Conservation (phyloP, 2,888 invertebrate genomes). For the Athripsodes cinereus region DNA sequence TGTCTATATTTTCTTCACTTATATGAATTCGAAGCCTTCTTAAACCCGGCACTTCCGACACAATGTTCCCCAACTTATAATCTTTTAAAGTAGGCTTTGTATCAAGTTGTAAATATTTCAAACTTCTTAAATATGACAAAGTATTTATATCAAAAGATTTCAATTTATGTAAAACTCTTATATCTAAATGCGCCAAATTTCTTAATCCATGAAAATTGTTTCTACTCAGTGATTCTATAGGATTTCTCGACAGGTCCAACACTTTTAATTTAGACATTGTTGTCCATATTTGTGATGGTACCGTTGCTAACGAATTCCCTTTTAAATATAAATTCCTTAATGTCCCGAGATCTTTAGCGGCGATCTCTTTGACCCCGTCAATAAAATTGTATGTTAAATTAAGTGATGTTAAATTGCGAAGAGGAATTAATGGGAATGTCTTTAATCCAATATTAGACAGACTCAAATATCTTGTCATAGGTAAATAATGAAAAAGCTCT, state of each 20-base stretch:
- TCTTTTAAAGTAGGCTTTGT: constrained; percentile 72
- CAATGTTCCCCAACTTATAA: constrained; percentile 64
- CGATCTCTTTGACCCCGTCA: constrained; percentile 61
- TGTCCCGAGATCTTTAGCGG: constrained; percentile 63
- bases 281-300: constrained; percentile 71
- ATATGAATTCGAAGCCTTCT: constrained; percentile 72
- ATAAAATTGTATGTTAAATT: constrained; percentile 77
- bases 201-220: constrained; percentile 66
- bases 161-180: constrained; percentile 67
- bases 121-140: constrained; percentile 62
- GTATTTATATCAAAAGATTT: constrained; percentile 70
- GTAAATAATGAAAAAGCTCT: constrained; percentile 81
- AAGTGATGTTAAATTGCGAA: constrained; percentile 71
- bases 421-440: constrained; percentile 67
- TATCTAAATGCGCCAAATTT: constrained; percentile 67
- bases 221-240: constrained; percentile 65
- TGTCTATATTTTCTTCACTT: constrained; percentile 64
- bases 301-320: constrained; percentile 67
- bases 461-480: constrained; percentile 70
- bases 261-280: constrained; percentile 65
- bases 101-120: constrained; percentile 65
- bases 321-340: constrained; percentile 70
- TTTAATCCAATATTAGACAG: constrained; percentile 72
- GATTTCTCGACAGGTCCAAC: constrained; percentile 77
- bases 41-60: constrained; percentile 66